These are phyloP conservation scores for Spialia ferax DNA, from an alignment of 2,888 invertebrate genomes.

Conservation along the genomic window DNA sequence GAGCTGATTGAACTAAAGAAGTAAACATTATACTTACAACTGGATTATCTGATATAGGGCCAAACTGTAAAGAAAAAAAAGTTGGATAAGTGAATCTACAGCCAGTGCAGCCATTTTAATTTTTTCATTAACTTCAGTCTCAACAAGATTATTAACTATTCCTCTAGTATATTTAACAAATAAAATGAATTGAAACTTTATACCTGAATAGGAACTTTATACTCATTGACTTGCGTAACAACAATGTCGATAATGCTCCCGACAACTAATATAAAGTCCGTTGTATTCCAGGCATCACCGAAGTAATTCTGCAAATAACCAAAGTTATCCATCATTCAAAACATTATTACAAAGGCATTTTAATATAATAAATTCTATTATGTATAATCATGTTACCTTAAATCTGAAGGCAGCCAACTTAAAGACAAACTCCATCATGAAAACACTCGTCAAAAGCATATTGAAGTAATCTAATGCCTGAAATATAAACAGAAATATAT, in stretches of 20 bases:
- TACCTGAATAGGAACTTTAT: conserved; percentile 48
- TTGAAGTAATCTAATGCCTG: conserved; percentile 96
- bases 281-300: conserved; percentile 99
- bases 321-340: neutral
- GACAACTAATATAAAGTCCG: conserved; percentile 97
- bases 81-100: neutral
- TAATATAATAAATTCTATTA: too few relatives aligned
- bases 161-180: too few relatives aligned
- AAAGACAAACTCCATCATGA: conserved; percentile 98
- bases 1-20: too few relatives aligned
- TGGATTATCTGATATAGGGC: neutral
- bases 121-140: too few relatives aligned
- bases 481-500: conserved; percentile 42
- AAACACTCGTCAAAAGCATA: conserved; percentile 98
- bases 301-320: conserved; percentile 93
- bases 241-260: conserved; percentile 99
- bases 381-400: conserved; percentile 88
- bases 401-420: conserved; percentile 99
- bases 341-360: too few relatives aligned
- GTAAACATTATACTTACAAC: neutral
- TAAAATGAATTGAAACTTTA: neutral
- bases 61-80: neutral
- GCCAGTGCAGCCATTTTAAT: too few relatives aligned
- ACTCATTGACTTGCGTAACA: conserved; percentile 96
- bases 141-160: too few relatives aligned